A percentile compares a stretch with the other conserved stretches of the same genome.
Conservation (phyloP, 1,140 invertebrate genomes). For the Aphaenogaster rudis region DNA sequence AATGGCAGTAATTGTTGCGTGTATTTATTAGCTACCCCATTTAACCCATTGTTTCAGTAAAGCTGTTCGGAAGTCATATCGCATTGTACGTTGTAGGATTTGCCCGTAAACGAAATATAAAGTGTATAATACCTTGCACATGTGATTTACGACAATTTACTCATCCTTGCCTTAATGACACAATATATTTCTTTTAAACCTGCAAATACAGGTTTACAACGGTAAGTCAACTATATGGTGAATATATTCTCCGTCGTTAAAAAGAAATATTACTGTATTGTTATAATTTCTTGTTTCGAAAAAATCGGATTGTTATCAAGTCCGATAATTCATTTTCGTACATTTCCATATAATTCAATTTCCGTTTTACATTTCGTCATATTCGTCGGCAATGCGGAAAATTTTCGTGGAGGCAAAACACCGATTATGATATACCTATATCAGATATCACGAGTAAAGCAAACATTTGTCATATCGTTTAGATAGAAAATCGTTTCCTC, state of each 20-base stretch:
- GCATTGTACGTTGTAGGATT: conserved; percentile 63
- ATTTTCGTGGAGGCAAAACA: neutral
- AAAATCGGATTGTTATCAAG: neutral
- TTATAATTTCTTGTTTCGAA: neutral
- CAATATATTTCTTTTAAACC: neutral
- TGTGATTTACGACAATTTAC: neutral
- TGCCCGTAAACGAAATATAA: conserved; percentile 69
- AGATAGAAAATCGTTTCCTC: neutral
- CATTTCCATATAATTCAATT: neutral
- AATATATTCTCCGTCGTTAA: neutral
- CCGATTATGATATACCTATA: neutral
- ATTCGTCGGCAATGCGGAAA: neutral
- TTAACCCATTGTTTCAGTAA: conserved; percentile 50
- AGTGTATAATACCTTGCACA: conserved; percentile 54
- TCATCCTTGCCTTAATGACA: neutral
- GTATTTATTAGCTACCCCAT: conserved; percentile 50
- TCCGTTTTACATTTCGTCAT: neutral
- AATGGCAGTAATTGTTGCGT: conserved; percentile 46
- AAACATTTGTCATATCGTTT: neutral
- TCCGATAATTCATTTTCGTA: neutral
- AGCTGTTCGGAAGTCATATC: conserved; percentile 55
- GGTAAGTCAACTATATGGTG: neutral
- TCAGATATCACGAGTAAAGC: neutral
- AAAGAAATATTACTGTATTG: neutral
- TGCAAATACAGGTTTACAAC: neutral